Evolutionary conservation across 2,888 invertebrate species (phyloP).

Genomic region (Gortyna flavago): DNA sequence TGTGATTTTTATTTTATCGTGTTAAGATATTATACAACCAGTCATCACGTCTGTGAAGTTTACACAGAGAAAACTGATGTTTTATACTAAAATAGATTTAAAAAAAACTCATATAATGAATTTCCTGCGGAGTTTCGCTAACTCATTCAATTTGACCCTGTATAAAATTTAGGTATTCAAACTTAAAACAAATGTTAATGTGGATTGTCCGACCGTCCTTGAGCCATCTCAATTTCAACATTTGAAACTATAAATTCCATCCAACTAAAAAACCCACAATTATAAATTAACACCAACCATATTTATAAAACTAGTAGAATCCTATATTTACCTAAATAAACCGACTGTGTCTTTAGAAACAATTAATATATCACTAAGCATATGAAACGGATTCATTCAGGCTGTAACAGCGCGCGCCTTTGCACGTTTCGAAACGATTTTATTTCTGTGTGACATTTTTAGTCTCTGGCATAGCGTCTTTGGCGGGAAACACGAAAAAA

Average conservation of each 20-base stretch:
- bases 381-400: constrained; percentile 30
- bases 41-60: too few relatives aligned
- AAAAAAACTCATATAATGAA: too few relatives aligned
- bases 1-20: too few relatives aligned
- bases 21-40: too few relatives aligned
- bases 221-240: background rate
- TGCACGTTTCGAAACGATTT: constrained; percentile 38
- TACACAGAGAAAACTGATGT: too few relatives aligned
- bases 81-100: too few relatives aligned
- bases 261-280: background rate
- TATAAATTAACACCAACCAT: background rate
- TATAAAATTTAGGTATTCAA: too few relatives aligned
- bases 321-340: constrained; percentile 23
- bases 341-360: background rate
- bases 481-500: constrained; percentile 52
- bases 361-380: constrained; percentile 31
- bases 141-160: too few relatives aligned
- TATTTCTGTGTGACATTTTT: constrained; percentile 30
- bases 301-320: constrained; percentile 7
- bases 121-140: too few relatives aligned
- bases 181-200: too few relatives aligned
- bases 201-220: background rate
- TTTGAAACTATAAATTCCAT: background rate
- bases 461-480: constrained; percentile 61
- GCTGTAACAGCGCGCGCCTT: constrained; percentile 7